phyloP scores from a whole-genome alignment of 2,113 vertebrate genomes.

The Lagopus leucura region DNA sequence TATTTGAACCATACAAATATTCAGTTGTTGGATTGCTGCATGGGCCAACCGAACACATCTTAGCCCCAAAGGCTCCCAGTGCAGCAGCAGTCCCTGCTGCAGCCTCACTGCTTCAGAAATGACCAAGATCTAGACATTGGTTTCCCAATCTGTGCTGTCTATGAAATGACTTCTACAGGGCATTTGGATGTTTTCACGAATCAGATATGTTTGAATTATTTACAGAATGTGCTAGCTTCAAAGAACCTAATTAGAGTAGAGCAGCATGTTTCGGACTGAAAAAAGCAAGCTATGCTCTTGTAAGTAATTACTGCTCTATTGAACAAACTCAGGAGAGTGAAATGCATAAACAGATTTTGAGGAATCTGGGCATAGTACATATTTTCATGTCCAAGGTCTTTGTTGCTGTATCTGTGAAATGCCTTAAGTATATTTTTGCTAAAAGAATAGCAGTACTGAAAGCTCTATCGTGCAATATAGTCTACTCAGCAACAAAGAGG shows the following conservation, averaged over 20 bases:
- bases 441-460: background rate
- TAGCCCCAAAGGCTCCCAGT: background rate
- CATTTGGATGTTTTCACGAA: background rate
- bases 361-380: background rate
- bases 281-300: constrained; percentile 25
- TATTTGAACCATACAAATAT: background rate
- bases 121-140: background rate
- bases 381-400: background rate
- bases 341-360: background rate
- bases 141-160: background rate
- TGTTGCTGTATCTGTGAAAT: background rate
- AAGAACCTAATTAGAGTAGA: constrained; percentile 42
- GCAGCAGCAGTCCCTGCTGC: background rate
- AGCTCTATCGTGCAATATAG: background rate
- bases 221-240: constrained; percentile 34
- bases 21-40: background rate
- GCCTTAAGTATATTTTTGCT: background rate
- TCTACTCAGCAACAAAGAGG: background rate
- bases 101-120: background rate
- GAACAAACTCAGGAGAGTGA: constrained; percentile 19
- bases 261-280: constrained; percentile 11
- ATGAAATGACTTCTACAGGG: background rate
- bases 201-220: constrained; percentile 51
- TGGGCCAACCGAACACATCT: background rate
- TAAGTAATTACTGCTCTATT: constrained; percentile 47